Conservation (phyloP, 2,113 vertebrate genomes). For the Cranoglanis bouderius region DNA sequence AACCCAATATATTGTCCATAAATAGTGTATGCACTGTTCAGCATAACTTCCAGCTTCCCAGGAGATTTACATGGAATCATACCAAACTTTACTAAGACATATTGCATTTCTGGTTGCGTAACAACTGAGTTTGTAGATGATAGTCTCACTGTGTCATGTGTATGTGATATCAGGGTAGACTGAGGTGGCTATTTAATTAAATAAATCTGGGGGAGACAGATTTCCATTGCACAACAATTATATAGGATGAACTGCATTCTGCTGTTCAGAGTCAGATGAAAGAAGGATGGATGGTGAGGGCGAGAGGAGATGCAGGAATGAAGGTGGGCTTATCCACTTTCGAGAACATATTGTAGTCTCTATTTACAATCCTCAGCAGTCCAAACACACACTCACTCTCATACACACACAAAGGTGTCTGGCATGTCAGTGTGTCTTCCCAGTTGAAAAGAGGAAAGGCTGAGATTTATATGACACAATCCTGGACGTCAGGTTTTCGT, state of each 20-base stretch:
- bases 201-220: neutral
- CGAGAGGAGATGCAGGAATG: neutral
- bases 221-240: neutral
- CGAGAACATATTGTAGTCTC: neutral
- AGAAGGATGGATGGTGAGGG: neutral
- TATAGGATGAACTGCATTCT: neutral
- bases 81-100: neutral
- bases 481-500: conserved; percentile 29
- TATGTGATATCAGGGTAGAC: neutral
- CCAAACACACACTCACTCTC: neutral
- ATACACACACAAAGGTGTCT: neutral
- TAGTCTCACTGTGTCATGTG: neutral
- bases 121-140: neutral
- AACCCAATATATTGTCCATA: neutral
- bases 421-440: conserved; percentile 12
- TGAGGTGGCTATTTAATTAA: neutral
- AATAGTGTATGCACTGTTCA: neutral
- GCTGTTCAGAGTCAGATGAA: neutral
- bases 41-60: neutral
- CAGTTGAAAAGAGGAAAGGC: conserved; percentile 26
- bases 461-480: conserved; percentile 41
- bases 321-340: neutral
- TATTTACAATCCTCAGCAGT: conserved; percentile 9
- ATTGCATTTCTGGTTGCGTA: neutral
- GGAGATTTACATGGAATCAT: neutral